These are phyloP conservation scores for Lathronympha strigana DNA, from an alignment of 2,888 invertebrate genomes.

Conservation along the genomic window DNA sequence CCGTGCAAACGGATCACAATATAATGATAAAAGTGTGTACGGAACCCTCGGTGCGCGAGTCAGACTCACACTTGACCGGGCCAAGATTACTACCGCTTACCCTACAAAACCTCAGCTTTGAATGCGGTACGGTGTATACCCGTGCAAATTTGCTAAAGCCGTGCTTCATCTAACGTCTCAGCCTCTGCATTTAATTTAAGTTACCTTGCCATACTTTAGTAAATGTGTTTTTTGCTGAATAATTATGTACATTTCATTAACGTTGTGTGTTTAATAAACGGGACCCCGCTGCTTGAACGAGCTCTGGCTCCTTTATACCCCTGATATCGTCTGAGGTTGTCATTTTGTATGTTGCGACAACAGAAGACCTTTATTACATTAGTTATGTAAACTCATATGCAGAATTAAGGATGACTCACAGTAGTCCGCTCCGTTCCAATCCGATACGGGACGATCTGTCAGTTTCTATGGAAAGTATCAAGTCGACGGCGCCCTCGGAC, in stretches of 20 bases:
- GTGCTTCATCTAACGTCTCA: not conserved
- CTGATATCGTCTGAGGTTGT: slow-evolving; percentile 29
- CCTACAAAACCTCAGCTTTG: not conserved
- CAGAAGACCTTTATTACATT: not conserved
- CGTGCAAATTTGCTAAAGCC: slow-evolving; percentile 18
- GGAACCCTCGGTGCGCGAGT: no score
- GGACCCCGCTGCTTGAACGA: slow-evolving; percentile 26
- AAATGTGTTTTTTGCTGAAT: slow-evolving; percentile 24
- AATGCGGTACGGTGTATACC: not conserved
- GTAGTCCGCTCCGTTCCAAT: no score
- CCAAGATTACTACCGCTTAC: no score
- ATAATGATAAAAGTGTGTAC: no score
- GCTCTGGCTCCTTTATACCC: slow-evolving; percentile 9
- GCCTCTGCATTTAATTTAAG: slow-evolving; percentile 18
- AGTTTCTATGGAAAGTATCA: no score
- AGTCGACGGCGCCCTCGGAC: no score
- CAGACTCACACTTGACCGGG: no score
- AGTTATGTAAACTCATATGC: not conserved
- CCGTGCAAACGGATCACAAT: no score
- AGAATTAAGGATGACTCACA: not conserved
- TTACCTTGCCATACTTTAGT: slow-evolving; percentile 6
- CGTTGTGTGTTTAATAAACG: slow-evolving; percentile 32
- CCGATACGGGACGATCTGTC: no score
- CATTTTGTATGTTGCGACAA: slow-evolving; percentile 21
- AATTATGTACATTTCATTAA: slow-evolving; percentile 34